These are phyloP conservation scores for Phylloscopus whistleri DNA, from an alignment of 2,113 vertebrate genomes.

Conservation along the genomic window DNA sequence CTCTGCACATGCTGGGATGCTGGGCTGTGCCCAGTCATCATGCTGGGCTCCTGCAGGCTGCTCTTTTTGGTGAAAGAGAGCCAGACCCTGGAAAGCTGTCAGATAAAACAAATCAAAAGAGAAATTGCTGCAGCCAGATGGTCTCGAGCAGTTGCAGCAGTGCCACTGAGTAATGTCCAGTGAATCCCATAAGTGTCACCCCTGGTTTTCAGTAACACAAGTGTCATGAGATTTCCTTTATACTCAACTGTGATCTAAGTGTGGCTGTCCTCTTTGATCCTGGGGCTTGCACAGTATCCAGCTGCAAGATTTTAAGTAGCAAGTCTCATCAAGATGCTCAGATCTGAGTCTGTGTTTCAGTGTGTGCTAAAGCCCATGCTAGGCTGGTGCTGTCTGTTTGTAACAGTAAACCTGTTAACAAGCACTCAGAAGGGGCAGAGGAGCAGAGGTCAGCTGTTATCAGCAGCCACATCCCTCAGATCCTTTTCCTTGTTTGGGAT, in stretches of 20 bases:
- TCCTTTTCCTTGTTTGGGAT: neutral
- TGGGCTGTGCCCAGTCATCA: neutral
- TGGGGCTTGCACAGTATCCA: neutral
- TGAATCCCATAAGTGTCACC: neutral
- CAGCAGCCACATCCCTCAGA: neutral
- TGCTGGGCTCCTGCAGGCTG: neutral
- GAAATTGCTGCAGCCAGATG: neutral
- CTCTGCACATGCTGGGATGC: neutral
- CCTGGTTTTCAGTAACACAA: neutral
- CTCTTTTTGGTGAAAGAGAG: neutral
- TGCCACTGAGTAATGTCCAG: neutral
- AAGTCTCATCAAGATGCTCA: neutral
- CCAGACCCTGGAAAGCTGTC: neutral
- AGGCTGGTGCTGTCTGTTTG: neutral
- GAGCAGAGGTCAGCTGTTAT: neutral
- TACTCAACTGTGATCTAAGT: neutral
- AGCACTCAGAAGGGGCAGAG: neutral
- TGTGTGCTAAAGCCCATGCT: neutral
- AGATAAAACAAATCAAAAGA: neutral
- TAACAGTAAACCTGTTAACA: neutral
- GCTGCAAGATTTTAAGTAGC: neutral
- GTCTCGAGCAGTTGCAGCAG: neutral
- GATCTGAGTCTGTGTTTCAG: neutral
- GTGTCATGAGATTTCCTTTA: neutral
- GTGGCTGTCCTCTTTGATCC: neutral